Evolutionary conservation across 2,797 vertebrate species (phyloP).

Genomic region (Diplodus puntazzo): DNA sequence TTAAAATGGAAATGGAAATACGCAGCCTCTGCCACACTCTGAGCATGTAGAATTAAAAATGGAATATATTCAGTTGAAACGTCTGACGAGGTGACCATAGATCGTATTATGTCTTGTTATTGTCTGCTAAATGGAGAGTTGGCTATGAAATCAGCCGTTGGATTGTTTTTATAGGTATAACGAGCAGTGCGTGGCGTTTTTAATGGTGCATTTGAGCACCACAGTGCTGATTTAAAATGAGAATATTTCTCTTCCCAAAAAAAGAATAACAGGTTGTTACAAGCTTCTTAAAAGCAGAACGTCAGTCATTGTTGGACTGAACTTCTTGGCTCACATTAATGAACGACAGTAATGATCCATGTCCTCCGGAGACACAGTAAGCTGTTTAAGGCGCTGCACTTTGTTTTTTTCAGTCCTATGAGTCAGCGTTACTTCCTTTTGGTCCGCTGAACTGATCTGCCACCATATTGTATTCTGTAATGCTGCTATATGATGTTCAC

Average conservation of each 20-base stretch:
- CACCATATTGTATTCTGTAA: background rate
- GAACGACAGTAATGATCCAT: conserved; percentile 6
- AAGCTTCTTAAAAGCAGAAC: background rate
- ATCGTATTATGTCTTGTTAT: conserved; percentile 17
- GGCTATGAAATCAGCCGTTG: conserved; percentile 4
- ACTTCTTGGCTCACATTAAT: too few species aligned
- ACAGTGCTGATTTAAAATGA: conserved; percentile 8
- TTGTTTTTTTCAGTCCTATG: conserved; percentile 2
- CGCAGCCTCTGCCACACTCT: background rate
- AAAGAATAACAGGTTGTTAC: background rate
- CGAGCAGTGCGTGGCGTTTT: background rate
- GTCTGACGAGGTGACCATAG: background rate
- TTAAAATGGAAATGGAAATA: conserved; percentile 24
- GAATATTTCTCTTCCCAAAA: conserved; percentile 2
- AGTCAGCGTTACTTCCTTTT: conserved; percentile 9
- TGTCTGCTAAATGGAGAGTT: conserved; percentile 16
- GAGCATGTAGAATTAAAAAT: conserved; percentile 30
- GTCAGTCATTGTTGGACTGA: background rate
- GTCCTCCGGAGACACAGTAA: conserved; percentile 1
- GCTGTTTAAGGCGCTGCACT: conserved; percentile 1
- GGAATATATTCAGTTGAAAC: background rate
- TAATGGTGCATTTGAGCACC: background rate
- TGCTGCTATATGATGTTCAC: background rate
- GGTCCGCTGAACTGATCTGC: conserved; percentile 19
- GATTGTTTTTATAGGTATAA: conserved; percentile 12